These are phyloP conservation scores for Martes martes DNA, from an alignment of 2,113 vertebrate genomes.

Conservation along the genomic window DNA sequence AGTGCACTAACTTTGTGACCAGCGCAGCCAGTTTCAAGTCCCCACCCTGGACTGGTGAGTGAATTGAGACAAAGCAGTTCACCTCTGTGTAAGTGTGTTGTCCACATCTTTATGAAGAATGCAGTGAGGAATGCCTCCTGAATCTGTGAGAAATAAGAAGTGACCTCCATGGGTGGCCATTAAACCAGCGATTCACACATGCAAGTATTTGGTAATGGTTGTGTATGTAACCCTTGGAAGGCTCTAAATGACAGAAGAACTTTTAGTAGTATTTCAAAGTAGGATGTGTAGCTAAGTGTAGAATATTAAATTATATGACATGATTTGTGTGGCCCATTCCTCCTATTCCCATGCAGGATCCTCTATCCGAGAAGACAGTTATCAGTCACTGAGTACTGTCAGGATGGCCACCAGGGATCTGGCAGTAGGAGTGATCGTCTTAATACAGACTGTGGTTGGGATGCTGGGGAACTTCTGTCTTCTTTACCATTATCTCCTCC, in stretches of 20 bases:
- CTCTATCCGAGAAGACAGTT: not conserved
- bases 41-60: not conserved
- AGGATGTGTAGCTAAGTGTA: not conserved
- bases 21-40: not conserved
- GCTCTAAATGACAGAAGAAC: not conserved
- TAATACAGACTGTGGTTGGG: not conserved
- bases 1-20: not conserved
- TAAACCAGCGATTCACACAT: not conserved
- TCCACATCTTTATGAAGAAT: not conserved
- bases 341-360: not conserved
- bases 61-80: not conserved
- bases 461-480: not conserved
- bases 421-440: not conserved
- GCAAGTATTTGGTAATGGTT: not conserved
- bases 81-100: not conserved
- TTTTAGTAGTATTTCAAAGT: not conserved
- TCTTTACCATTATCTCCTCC: not conserved
- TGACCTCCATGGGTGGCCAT: accelerated
- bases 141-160: not conserved
- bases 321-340: not conserved
- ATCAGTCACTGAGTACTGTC: not conserved
- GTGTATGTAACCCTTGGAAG: not conserved
- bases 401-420: not conserved
- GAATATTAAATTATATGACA: not conserved
- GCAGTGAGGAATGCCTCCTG: not conserved